Evolutionary conservation across 2,113 vertebrate genomes (phyloP).

Genomic region (Siniperca knerii): DNA sequence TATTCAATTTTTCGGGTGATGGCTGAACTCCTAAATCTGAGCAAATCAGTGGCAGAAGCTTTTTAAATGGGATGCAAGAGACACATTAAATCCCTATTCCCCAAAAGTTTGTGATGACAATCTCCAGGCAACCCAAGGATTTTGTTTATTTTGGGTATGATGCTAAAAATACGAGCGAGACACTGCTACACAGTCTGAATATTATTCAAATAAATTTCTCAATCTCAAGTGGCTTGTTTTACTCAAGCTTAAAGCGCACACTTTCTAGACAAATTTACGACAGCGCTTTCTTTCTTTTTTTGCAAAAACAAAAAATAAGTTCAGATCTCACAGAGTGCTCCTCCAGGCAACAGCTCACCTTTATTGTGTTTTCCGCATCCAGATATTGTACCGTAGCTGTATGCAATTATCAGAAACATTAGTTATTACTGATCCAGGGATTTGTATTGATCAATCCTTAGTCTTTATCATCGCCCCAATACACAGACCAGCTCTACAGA

Average conservation of each 20-base stretch:
- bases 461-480: slow-evolving; percentile 18
- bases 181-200: slow-evolving; percentile 35
- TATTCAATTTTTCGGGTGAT: not conserved
- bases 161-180: slow-evolving; percentile 62
- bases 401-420: slow-evolving; percentile 26
- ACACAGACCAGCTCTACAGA: slow-evolving; percentile 9
- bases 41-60: slow-evolving; percentile 6
- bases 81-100: slow-evolving; percentile 36
- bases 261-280: slow-evolving; percentile 68
- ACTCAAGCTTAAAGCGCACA: slow-evolving; percentile 43
- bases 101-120: slow-evolving; percentile 59
- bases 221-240: slow-evolving; percentile 70
- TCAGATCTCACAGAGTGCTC: slow-evolving; percentile 57
- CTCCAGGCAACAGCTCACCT: slow-evolving; percentile 69
- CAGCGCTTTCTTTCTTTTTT: slow-evolving; percentile 35
- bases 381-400: slow-evolving; percentile 17
- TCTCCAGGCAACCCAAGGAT: slow-evolving; percentile 53
- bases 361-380: slow-evolving; percentile 31
- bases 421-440: slow-evolving; percentile 36
- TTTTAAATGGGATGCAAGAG: slow-evolving; percentile 36
- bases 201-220: slow-evolving; percentile 59
- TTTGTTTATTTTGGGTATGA: slow-evolving; percentile 65
- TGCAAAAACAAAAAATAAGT: slow-evolving; percentile 42
- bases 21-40: slow-evolving; percentile 1
- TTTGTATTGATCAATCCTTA: slow-evolving; percentile 23